Base-by-base conservation (phyloP, 1,140 invertebrate genomes). In the Mycetomoellerius zeteki region DNA sequence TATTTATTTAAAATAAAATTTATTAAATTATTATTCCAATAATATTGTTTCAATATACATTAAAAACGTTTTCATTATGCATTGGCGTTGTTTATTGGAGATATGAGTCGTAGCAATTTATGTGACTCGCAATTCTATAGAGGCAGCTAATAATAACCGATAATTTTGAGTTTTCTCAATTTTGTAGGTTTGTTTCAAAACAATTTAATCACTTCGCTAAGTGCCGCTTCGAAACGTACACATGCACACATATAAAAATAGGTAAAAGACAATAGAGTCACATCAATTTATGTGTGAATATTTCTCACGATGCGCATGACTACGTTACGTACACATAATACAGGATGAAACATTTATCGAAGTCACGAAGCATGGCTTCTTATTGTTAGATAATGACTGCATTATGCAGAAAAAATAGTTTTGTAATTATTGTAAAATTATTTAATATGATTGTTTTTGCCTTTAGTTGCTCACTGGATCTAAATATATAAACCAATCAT, bases 121-220 rank as follows among this genome's bases (percentile, higher is more conserved):
- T 16, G n/a, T 71, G 21, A 81, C 54, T 52, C 1, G 56, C 27
- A 56, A n/a, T 54, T 52, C 14, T 77, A 37, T 37, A 14, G 1
- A 62, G 43, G 43, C 2, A 14, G 14, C 16, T 69, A 43, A 54
- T n/a, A 71, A 71, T 81, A 24, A 47, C 24, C 21, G 21, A 54
- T 71, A 71, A 71, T 71, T 6, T 56, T 5, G 14, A 14, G 3
- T 24, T 69, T 54, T 14, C n/a, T 8, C 37, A 52, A 19, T 52
- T 54, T 54, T n/a, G 27, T 52, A n/a, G 12, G 24, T 37, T 8
- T 12, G 0, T 84, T 75, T 75, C 69, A 75, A 84, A 82, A 75
- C 37, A 73, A 56, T 73, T 72, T 47, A 60, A 82, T 60, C 21
- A 37, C 19, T 82, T 33, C 7, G 52, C 4, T 54, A 84, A 30